Conservation (phyloP, 2,113 vertebrate genomes). For the Notothenia coriiceps region DNA sequence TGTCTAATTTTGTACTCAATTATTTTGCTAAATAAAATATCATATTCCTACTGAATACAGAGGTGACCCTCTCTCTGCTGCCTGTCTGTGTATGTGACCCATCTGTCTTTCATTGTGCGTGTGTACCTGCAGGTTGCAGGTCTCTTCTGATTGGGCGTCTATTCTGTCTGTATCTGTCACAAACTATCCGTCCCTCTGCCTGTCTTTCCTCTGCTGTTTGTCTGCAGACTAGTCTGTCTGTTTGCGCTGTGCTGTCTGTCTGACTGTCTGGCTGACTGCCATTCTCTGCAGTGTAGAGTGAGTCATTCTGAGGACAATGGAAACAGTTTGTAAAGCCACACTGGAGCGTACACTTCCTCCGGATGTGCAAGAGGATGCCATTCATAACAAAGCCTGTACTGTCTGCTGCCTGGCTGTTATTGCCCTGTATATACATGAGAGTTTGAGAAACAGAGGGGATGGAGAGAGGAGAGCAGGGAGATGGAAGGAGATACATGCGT, state of each 20-base stretch:
- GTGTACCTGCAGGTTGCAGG: constrained; percentile 17
- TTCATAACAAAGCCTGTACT: constrained; percentile 81
- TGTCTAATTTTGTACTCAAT: background rate
- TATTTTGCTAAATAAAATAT: constrained; percentile 16
- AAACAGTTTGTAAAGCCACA: constrained; percentile 82
- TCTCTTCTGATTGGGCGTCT: constrained; percentile 36
- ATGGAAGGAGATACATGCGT: constrained; percentile 8
- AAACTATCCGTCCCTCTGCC: constrained; percentile 55
- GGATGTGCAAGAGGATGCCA: constrained; percentile 82
- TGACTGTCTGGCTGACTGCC: constrained; percentile 70
- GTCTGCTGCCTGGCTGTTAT: constrained; percentile 72
- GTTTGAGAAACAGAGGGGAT: constrained; percentile 45
- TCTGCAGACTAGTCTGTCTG: constrained; percentile 66
- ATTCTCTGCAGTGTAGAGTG: constrained; percentile 79
- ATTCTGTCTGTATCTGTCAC: constrained; percentile 59
- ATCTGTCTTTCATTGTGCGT: constrained; percentile 18
- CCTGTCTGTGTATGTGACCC: constrained; percentile 25
- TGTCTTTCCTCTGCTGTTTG: constrained; percentile 54
- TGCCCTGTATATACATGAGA: constrained; percentile 53
- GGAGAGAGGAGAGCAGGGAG: constrained; percentile 18
- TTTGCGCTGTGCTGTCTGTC: constrained; percentile 58
- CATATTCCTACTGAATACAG: background rate
- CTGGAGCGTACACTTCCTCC: constrained; percentile 81
- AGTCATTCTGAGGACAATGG: constrained; percentile 83
- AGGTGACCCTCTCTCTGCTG: constrained; percentile 25